Base-by-base conservation (phyloP, 2,888 invertebrate species). In the Brenthis hecate region DNA sequence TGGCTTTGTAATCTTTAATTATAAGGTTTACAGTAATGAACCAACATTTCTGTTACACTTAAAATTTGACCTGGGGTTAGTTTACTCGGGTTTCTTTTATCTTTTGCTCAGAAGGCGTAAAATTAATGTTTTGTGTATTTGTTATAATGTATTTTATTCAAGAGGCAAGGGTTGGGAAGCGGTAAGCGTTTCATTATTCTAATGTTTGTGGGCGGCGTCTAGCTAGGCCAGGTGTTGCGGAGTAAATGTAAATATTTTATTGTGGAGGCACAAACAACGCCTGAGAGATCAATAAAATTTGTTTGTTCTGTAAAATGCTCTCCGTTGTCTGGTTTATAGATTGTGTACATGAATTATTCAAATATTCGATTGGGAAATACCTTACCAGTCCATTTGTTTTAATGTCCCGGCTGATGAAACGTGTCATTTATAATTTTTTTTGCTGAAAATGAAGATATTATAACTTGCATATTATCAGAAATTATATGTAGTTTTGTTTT, bases 231-330 rank as follows among this genome's bases (percentile, higher is more conserved):
- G 89, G 90, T 89, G 89, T 83, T 87, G 85, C 86, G 81, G 85
- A 91, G 90, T 89, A 89, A 89, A 91, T 88, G 91, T 92, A 91
- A 92, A 92, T 92, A 91, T 91, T 92, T 90, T 88, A 92, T 89
- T 90, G 88, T 88, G 84, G 85, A 83, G 85, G 87, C 80, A 86
- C 88, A 90, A 92, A 92, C 89, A 89, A 84, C 86, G 88, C 92
- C 91, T 85, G 85, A 77, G 92, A 92, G 92, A 92, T 92, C 92
- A 91, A 92, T 92, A 92, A 92, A 91, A 92, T 92, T 92, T 91
- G 91, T 92, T 92, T 92, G 87, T 90, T 91, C 86, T 90, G 89
- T 91, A 89, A 92, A 92, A 91, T 87, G 87, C 87, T 87, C 88
- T 87, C 85, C 80, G 84, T 85, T 87, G 87, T 87, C 88, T 88